Conservation (phyloP, 2,888 invertebrate species). For the Acleris holmiana region DNA sequence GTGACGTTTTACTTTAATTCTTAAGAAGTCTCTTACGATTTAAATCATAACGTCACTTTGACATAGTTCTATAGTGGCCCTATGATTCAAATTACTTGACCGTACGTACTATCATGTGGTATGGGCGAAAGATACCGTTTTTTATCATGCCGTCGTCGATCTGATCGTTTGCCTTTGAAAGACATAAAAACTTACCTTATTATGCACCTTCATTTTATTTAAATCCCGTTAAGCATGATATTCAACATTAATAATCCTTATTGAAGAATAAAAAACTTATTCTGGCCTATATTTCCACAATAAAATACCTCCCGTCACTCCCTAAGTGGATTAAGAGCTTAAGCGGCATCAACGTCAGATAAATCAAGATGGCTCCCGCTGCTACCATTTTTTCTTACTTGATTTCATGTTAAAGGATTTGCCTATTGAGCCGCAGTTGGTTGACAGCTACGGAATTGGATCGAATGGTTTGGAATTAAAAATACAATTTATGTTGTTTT, state of each 20-base stretch:
- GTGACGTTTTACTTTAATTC: too few species aligned
- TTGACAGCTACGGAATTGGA: constrained; percentile 30
- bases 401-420: constrained; percentile 35
- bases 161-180: too few species aligned
- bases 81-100: too few species aligned
- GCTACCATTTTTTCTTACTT: constrained; percentile 37
- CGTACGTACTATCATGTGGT: too few species aligned
- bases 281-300: constrained; percentile 39
- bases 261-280: constrained; percentile 2
- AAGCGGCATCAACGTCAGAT: constrained; percentile 68
- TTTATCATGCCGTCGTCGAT: too few species aligned
- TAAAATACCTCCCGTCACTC: constrained; percentile 72
- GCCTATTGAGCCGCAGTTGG: constrained; percentile 31
- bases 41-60: too few species aligned
- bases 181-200: background rate
- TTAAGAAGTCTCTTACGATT: too few species aligned
- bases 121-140: too few species aligned
- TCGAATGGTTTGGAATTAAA: constrained; percentile 8
- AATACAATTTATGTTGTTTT: background rate
- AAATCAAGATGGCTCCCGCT: constrained; percentile 60
- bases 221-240: background rate
- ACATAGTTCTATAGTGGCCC: too few species aligned
- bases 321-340: constrained; percentile 75
- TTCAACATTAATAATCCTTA: background rate
- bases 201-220: background rate